phyloP scores from a whole-genome alignment of 2,888 invertebrate species.

The Phlogophora meticulosa region DNA sequence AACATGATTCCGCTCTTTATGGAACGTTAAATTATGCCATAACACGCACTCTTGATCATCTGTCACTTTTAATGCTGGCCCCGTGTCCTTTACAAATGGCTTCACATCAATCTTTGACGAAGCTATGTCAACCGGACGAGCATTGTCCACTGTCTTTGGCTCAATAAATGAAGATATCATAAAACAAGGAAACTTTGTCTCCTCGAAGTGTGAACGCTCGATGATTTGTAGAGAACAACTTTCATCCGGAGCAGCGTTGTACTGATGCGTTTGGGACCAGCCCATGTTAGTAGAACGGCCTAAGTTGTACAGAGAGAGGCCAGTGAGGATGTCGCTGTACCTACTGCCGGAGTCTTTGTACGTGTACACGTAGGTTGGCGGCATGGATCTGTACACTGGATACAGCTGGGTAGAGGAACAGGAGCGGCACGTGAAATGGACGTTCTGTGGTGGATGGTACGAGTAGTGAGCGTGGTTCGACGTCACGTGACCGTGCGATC shows the following conservation, averaged over 20 bases:
- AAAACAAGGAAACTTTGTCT: slow-evolving; percentile 83
- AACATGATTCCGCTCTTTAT: slow-evolving; percentile 76
- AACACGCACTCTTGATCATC: slow-evolving; percentile 82
- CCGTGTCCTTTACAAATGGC: slow-evolving; percentile 73
- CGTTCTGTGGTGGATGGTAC: slow-evolving; percentile 84
- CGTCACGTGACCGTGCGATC: slow-evolving; percentile 73
- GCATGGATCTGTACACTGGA: slow-evolving; percentile 84
- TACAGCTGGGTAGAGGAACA: slow-evolving; percentile 78
- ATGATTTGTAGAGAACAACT: slow-evolving; percentile 84
- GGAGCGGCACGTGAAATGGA: slow-evolving; percentile 80
- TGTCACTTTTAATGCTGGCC: slow-evolving; percentile 74
- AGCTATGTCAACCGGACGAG: slow-evolving; percentile 78
- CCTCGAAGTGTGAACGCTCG: slow-evolving; percentile 79
- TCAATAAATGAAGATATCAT: slow-evolving; percentile 85
- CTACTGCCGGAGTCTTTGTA: slow-evolving; percentile 81
- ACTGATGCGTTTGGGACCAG: slow-evolving; percentile 72
- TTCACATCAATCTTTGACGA: slow-evolving; percentile 78
- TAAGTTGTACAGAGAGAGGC: slow-evolving; percentile 85
- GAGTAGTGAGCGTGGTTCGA: slow-evolving; percentile 81
- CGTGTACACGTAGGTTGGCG: slow-evolving; percentile 84
- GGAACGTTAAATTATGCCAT: slow-evolving; percentile 82
- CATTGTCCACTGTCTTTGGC: slow-evolving; percentile 66
- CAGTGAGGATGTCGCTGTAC: slow-evolving; percentile 81
- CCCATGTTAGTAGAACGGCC: slow-evolving; percentile 78
- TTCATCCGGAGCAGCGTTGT: slow-evolving; percentile 75